Evolutionary conservation across 1,140 invertebrate genomes (phyloP), one percentile per base, ranked within the genome.

Genomic region (Meloidogyne exigua): DNA sequence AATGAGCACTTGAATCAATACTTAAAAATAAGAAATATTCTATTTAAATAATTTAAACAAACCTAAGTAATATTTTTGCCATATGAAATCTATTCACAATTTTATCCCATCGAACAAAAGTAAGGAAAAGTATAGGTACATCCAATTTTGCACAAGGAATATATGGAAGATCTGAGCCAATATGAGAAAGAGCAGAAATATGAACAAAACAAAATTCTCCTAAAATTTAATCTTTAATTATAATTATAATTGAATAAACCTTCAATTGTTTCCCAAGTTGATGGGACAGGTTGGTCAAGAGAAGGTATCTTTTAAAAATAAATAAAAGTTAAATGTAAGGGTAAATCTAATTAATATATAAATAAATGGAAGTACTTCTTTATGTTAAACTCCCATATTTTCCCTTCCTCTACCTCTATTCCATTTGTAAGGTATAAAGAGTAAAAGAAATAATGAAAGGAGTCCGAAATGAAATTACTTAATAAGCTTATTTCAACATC

Each of bases 161-260:
- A 67, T 82, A 84, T 11, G 83, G 83, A 18, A 84, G 73, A 68
- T 84, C 83, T 64, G 64, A 72, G 21, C 80, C 82, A 25, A 83
- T 49, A 68, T 83, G 82, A 11, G 82, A 83, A 13, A 86, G 36
- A 23, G 84, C 39, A 39, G 78, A 76, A 25, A 84, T 70, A 28
- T 65, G 68, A 26, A 84, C 84, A 49, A 82, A 81, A 49, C 80
- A 68, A 57, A 75, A 76, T 28, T 76, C 72, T 28, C 57, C 44
- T 63, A 26, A 57, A 72, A 21, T 10, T 21, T 12, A 5, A 23
- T 0, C 12, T 18, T 36, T 44, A 25, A 21, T 32, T 25, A 25
- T 15, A 42, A 21, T 36, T 15, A 23, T 42, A 80, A 57, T 1
- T 2, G 66, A 76, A 79, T 23, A 80, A 77, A 21, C 82, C 77